Base-by-base conservation (phyloP, 2,113 vertebrate species). In the Tautogolabrus adspersus region DNA sequence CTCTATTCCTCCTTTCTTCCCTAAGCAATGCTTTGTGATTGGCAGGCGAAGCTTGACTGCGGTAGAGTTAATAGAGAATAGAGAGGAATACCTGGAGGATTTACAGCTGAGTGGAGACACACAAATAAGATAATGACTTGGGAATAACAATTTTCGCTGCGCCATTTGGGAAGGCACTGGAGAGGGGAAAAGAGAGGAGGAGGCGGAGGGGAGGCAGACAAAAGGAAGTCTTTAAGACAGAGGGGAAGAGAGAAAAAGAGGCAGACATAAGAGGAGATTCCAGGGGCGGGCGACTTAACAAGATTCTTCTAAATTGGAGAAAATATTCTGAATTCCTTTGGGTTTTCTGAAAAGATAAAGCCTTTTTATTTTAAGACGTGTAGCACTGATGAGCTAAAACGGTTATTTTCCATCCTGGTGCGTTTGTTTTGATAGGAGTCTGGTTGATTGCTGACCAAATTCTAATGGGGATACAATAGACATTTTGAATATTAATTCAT, bases 51-150 rank as follows among this genome's bases (percentile, higher is more conserved):
- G 92, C 87, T 83, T 85, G 89, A 88, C 88, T 90, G 90, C 88
- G 51, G 84, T 65, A 59, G 89, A 91, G 89, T 84, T 91, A 92
- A 89, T 88, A 86, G 88, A 90, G 88, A 90, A 90, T 81, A 90
- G 83, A 88, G 85, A 86, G 91, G 80, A 92, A 89, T 93, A 92
- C 91, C 89, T 91, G 40, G 87, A 90, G 92, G 89, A 93, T 92
- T 93, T 92, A 88, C 91, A 93, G 90, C 90, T 86, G 91, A 89
- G 83, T 89, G 89, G 91, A 94, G 90, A 91, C 87, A 73, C 87
- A 92, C 91, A 93, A 93, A 94, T 93, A 93, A 90, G 94, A 92
- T 93, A 91, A 93, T 93, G 90, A 89, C 89, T 91, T 87, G 91
- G 91, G 92, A 93, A 93, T 93, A 93, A 92, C 91, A 91, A 91